phyloP scores from a whole-genome alignment of 2,113 vertebrate genomes.

The Rhegmatorhina hoffmannsi region DNA sequence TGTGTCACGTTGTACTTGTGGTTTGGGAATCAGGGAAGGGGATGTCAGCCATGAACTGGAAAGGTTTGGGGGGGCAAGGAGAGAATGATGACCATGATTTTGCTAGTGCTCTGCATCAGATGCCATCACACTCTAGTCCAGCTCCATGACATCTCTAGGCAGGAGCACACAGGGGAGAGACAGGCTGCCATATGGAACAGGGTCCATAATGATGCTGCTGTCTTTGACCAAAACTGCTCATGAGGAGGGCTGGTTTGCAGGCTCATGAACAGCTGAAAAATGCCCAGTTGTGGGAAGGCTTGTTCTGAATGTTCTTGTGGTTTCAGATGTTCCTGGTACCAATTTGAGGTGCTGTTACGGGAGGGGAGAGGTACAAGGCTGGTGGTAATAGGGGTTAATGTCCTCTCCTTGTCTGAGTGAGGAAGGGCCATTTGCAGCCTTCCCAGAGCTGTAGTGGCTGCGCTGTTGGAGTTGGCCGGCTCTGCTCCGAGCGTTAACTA shows the following conservation, averaged over 20 bases:
- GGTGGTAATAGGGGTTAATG: neutral
- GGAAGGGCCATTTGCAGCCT: neutral
- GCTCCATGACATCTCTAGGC: neutral
- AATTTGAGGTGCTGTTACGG: neutral
- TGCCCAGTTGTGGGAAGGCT: neutral
- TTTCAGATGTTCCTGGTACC: neutral
- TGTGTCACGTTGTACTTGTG: neutral
- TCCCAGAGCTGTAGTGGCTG: neutral
- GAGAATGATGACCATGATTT: neutral
- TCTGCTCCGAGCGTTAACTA: slow-evolving; percentile 19
- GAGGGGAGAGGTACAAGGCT: neutral
- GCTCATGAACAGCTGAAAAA: neutral
- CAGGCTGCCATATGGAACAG: neutral
- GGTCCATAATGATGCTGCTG: accelerated
- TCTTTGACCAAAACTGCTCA: neutral
- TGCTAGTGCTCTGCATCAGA: neutral
- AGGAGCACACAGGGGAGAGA: neutral
- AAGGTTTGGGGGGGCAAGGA: neutral
- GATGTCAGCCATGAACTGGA: neutral
- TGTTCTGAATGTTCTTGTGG: neutral
- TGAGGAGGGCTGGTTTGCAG: neutral
- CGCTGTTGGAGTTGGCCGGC: neutral
- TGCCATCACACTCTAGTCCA: accelerated
- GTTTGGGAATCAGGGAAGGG: neutral
- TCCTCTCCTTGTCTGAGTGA: neutral